Percentiles rank a stretch among this genome's conserved stretches.
These are phyloP conservation scores for Kuschelorhynchus macadamiae DNA, from an alignment of 2,888 invertebrate species.

Conservation along the genomic window DNA sequence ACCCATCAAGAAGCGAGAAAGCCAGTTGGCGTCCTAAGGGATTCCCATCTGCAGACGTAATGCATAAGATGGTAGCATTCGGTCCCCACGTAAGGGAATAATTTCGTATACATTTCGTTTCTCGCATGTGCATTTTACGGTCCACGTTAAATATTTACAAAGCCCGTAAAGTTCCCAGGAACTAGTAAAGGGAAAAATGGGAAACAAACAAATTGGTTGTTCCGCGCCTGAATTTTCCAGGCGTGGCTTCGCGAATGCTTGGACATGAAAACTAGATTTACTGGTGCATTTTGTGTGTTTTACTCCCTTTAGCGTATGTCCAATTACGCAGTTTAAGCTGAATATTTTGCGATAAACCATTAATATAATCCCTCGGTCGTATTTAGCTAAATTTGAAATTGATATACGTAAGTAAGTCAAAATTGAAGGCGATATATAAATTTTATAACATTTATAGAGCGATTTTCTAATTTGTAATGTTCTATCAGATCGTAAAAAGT, in stretches of 20 bases:
- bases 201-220: slow-evolving; percentile 22
- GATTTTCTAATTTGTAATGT: too few species aligned
- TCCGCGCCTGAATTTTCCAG: slow-evolving; percentile 10
- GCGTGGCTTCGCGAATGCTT: slow-evolving; percentile 3
- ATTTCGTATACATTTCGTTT: slow-evolving; percentile 42
- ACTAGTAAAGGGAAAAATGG: slow-evolving; percentile 10
- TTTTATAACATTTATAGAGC: too few species aligned
- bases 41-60: slow-evolving; percentile 41
- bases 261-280: slow-evolving; percentile 5
- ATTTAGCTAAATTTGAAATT: too few species aligned
- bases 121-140: slow-evolving; percentile 37
- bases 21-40: slow-evolving; percentile 34
- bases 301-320: not conserved
- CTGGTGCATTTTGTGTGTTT: slow-evolving; percentile 1
- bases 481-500: too few species aligned
- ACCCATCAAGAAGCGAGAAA: slow-evolving; percentile 38
- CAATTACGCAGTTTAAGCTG: too few species aligned
- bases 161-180: slow-evolving; percentile 30
- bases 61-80: slow-evolving; percentile 47
- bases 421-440: too few species aligned
- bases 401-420: too few species aligned
- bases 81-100: slow-evolving; percentile 38
- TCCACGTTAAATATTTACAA: slow-evolving; percentile 40
- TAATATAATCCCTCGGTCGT: too few species aligned
- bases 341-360: too few species aligned